Base-by-base conservation (phyloP, 2,797 vertebrate genomes). In the Danio kyathit region DNA sequence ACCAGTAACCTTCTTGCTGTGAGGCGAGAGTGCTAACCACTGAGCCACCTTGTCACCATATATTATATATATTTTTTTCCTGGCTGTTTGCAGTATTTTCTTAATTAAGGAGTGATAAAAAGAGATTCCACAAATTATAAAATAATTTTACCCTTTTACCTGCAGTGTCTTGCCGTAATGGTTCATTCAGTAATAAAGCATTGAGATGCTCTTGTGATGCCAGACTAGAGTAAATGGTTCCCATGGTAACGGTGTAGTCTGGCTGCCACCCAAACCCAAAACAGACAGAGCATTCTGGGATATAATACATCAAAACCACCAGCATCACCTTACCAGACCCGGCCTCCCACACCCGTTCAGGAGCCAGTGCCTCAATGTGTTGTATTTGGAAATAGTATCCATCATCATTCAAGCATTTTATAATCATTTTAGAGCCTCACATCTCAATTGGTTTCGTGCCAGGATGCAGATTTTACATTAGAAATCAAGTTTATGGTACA, bases 181-280 rank as follows among this genome's bases (percentile, higher is more conserved):
- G 6, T 71, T 71, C 17, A 19, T 41, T 41, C 16, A 51, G 52
- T 76, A 56, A 44, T 61, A 80, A 84, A 83, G 84, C 82, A 60
- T 84, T 88, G 76, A 88, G 89, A 44, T 79, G 76, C 84, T 88
- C 84, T 73, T 86, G 8, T 29, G 74, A 86, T 89, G 88, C 86
- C 82, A 86, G 85, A 88, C 88, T 90, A 88, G 88, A 90, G 90
- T 88, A 85, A 86, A 87, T 73, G 12, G 93, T 95, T 94, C 86
- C 93, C 92, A 89, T 91, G 92, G 93, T 88, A 94, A 95, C 93
- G 85, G 84, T 80, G 78, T 86, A 90, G 87, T 88, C 89, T 91
- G 91, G 90, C 92, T 82, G 77, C 59, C 79, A 86, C 89, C 90
- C 92, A 92, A 83, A 85, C 82, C 87, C 87, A 89, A 89, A 87